Percentiles rank a stretch among this genome's conserved stretches.
Evolutionary conservation across 2,888 invertebrate genomes (phyloP).

Genomic region (Chydorus sphaericus): DNA sequence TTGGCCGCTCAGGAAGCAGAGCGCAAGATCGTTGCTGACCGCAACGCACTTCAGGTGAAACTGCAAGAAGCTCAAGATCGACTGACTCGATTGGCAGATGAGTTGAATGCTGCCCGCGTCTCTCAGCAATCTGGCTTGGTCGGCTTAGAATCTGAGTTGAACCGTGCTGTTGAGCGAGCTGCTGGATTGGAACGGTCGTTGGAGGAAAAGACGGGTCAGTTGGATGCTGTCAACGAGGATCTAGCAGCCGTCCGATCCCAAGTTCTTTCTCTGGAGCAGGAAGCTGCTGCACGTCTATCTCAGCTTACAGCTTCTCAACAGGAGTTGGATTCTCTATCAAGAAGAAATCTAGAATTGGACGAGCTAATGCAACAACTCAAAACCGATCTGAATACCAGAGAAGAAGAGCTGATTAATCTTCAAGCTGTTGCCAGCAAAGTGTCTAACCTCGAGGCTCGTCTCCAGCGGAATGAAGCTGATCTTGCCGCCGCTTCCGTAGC

Average conservation of each 20-base stretch:
- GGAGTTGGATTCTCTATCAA: neutral
- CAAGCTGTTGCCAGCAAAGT: neutral
- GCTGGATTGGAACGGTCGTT: neutral
- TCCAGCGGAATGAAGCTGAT: neutral
- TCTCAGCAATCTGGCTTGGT: too few relatives aligned
- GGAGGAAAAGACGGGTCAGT: neutral
- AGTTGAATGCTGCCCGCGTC: too few relatives aligned
- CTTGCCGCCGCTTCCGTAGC: neutral
- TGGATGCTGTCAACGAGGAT: neutral
- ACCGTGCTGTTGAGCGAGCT: neutral
- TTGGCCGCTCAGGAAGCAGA: too few relatives aligned
- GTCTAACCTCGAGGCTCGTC: neutral
- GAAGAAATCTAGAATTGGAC: neutral
- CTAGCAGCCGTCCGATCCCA: neutral
- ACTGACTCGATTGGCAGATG: neutral
- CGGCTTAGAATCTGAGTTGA: neutral
- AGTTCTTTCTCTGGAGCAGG: neutral
- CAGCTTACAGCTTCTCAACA: neutral
- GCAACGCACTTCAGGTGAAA: neutral
- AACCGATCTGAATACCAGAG: neutral
- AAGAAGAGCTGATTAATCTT: neutral
- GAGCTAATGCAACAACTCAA: neutral
- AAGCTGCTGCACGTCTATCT: neutral
- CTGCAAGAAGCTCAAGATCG: neutral
- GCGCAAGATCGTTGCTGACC: too few relatives aligned